Evolutionary conservation across 2,113 vertebrate genomes (phyloP).

Genomic region (Lipotes vexillifer): DNA sequence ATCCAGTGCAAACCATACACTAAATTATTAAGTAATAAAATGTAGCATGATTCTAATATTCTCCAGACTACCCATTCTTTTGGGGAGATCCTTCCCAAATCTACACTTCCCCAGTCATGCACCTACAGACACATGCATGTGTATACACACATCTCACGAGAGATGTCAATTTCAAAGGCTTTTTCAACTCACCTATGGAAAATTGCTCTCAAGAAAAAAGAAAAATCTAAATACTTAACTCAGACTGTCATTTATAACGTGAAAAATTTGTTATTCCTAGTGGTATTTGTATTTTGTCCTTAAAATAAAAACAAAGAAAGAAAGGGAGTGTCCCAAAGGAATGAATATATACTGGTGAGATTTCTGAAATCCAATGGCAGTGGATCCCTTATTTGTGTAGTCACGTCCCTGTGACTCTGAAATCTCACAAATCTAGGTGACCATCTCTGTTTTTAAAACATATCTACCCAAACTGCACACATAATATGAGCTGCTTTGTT

Average conservation of each 20-base stretch:
- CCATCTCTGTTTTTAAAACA: background rate
- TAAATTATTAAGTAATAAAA: constrained; percentile 32
- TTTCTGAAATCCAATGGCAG: background rate
- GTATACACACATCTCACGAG: background rate
- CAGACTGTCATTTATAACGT: background rate
- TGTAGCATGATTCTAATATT: background rate
- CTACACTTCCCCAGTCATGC: background rate
- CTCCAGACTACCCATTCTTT: background rate
- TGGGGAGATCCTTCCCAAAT: background rate
- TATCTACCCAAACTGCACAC: background rate
- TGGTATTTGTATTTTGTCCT: background rate
- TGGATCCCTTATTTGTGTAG: background rate
- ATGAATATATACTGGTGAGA: background rate
- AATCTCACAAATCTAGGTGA: background rate
- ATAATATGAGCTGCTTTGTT: background rate
- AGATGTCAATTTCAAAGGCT: background rate
- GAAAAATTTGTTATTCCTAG: background rate
- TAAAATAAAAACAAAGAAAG: background rate
- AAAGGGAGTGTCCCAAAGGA: background rate
- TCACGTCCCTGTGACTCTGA: background rate
- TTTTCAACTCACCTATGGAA: background rate
- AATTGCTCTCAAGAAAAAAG: background rate
- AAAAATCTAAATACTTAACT: background rate
- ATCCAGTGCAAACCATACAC: background rate
- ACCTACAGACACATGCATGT: background rate